Evolutionary conservation across 2,113 vertebrate species (phyloP).

Genomic region (Psittacula cyanocephala): DNA sequence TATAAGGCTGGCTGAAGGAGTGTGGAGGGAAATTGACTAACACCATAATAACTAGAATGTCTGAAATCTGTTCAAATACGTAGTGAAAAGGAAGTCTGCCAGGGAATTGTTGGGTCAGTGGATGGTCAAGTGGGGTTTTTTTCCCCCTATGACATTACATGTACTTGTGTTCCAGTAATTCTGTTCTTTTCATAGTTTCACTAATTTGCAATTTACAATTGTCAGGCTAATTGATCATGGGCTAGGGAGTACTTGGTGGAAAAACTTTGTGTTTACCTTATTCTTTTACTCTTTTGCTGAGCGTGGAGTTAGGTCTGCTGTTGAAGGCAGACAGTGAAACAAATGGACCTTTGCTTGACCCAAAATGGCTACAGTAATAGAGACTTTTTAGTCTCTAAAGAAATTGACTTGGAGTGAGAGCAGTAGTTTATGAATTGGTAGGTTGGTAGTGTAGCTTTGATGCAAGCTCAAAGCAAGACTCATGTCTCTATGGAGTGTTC

Average conservation of each 20-base stretch:
- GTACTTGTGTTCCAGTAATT: not conserved
- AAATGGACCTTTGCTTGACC: not conserved
- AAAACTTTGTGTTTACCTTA: not conserved
- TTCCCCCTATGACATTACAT: not conserved
- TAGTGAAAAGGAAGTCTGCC: not conserved
- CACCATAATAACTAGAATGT: not conserved
- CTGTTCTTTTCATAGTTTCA: not conserved
- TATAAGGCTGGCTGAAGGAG: not conserved
- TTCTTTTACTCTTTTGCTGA: not conserved
- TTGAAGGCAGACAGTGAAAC: not conserved
- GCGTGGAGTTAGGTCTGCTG: not conserved
- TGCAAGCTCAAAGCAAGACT: not conserved
- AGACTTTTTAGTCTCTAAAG: not conserved
- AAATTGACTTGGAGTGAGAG: not conserved
- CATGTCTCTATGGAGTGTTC: fast-evolving
- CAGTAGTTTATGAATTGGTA: not conserved
- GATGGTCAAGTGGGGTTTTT: not conserved
- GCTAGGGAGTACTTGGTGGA: not conserved
- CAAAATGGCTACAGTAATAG: not conserved
- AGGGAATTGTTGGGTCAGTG: not conserved
- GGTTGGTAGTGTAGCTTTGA: not conserved
- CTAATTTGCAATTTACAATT: not conserved
- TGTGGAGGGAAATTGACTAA: not conserved
- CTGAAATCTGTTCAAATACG: not conserved
- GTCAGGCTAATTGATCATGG: not conserved